Conservation (phyloP, 2,113 vertebrate genomes). For the Myotis brandtii region DNA sequence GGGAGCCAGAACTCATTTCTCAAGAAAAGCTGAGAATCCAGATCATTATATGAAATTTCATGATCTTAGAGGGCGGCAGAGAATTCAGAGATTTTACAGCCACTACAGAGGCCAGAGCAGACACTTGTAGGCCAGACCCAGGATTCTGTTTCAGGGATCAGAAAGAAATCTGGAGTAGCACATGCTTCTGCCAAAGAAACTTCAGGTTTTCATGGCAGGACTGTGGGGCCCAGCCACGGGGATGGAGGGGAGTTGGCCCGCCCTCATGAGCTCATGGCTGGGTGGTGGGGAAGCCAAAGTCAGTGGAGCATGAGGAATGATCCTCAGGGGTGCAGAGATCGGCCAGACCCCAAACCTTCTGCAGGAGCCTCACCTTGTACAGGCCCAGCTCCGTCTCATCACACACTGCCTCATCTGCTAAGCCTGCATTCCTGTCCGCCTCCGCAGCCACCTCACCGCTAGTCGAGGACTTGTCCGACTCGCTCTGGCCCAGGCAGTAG, state of each 20-base stretch:
- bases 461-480: slow-evolving; percentile 95
- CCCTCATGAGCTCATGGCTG: fast-evolving
- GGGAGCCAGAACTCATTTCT: neutral
- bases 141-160: neutral
- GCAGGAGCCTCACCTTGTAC: slow-evolving; percentile 89
- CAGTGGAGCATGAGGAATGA: fast-evolving
- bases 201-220: neutral
- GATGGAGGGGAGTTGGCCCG: too few relatives aligned
- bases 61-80: neutral
- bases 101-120: neutral
- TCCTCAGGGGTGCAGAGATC: neutral
- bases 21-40: neutral
- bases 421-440: slow-evolving; percentile 85
- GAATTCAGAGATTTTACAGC: neutral
- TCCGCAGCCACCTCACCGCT: slow-evolving; percentile 90
- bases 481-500: slow-evolving; percentile 94
- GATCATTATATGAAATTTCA: too few relatives aligned
- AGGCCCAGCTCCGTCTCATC: slow-evolving; percentile 89
- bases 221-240: fast-evolving
- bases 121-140: fast-evolving
- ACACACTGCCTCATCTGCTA: slow-evolving; percentile 74
- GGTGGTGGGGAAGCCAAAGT: too few relatives aligned
- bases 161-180: neutral
- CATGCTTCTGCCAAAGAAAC: neutral
- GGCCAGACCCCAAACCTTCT: neutral